A percentile compares a stretch with the other conserved stretches of the same genome.
phyloP scores from a whole-genome alignment of 1,140 invertebrate genomes.

The Lineus longissimus region DNA sequence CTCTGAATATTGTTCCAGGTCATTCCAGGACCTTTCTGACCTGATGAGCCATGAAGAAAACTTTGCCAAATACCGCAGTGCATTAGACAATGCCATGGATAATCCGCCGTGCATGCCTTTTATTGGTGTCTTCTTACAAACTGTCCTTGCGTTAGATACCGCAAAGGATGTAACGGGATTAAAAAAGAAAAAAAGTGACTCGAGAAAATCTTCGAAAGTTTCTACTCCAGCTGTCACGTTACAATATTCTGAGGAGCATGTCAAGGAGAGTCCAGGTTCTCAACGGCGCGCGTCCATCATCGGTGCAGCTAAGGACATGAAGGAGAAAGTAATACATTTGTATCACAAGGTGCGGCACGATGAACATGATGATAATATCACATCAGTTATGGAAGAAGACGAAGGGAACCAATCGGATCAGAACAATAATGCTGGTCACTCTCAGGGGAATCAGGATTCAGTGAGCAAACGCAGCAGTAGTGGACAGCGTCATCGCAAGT shows the following conservation, averaged over 20 bases:
- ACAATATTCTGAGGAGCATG: too few relatives aligned
- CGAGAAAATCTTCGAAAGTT: too few relatives aligned
- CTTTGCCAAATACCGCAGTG: background rate
- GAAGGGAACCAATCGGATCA: background rate
- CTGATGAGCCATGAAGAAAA: slow-evolving; percentile 2
- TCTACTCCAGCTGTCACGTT: too few relatives aligned
- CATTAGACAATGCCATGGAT: background rate
- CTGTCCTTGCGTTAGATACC: slow-evolving; percentile 2
- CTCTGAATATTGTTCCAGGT: background rate
- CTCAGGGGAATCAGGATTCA: background rate
- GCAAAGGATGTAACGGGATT: background rate
- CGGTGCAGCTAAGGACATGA: too few relatives aligned
- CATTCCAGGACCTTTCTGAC: background rate
- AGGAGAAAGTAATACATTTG: background rate
- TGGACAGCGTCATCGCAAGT: background rate
- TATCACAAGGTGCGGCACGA: background rate
- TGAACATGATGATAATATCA: too few relatives aligned
- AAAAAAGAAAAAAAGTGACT: background rate
- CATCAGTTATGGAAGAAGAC: background rate
- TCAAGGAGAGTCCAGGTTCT: too few relatives aligned
- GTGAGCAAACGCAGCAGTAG: background rate
- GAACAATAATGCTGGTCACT: background rate
- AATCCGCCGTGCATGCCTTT: slow-evolving; percentile 1
- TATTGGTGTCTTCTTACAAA: slow-evolving; percentile 6
- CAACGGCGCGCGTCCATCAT: too few relatives aligned